Conservation (phyloP, 1,140 invertebrate species). For the Drosophila ficusphila region DNA sequence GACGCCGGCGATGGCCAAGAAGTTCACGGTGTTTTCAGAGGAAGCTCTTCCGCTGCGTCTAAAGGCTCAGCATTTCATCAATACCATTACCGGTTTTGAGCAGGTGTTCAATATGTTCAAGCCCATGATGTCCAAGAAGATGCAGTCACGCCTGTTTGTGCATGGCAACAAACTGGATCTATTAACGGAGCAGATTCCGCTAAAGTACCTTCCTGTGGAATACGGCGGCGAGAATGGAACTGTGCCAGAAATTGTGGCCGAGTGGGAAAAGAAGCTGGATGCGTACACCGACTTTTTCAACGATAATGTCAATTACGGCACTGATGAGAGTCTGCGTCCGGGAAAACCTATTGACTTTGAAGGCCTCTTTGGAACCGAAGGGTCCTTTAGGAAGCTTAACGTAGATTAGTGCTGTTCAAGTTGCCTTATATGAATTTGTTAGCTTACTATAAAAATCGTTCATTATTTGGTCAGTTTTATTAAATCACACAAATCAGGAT, state of each 20-base stretch:
- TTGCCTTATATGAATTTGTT: no score
- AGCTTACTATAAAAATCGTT: no score
- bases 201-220: slow-evolving; percentile 85
- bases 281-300: slow-evolving; percentile 86
- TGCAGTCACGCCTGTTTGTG: slow-evolving; percentile 84
- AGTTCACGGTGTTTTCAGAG: slow-evolving; percentile 84
- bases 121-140: slow-evolving; percentile 85
- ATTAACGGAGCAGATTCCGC: slow-evolving; percentile 85
- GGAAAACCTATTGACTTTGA: slow-evolving; percentile 86
- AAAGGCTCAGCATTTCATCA: slow-evolving; percentile 85
- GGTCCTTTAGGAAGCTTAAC: slow-evolving; percentile 75
- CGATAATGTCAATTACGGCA: slow-evolving; percentile 85
- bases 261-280: slow-evolving; percentile 86
- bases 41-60: slow-evolving; percentile 85
- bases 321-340: slow-evolving; percentile 86
- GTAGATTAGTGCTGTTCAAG: slow-evolving; percentile 69
- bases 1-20: slow-evolving; percentile 85
- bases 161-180: slow-evolving; percentile 85
- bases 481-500: slow-evolving; percentile 22
- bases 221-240: slow-evolving; percentile 86
- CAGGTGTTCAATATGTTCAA: slow-evolving; percentile 85
- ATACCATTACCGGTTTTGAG: slow-evolving; percentile 85
- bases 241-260: slow-evolving; percentile 84
- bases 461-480: no score
- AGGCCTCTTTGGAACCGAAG: slow-evolving; percentile 72